phyloP scores from a whole-genome alignment of 2,888 invertebrate species.

The Abrostola triplasia region DNA sequence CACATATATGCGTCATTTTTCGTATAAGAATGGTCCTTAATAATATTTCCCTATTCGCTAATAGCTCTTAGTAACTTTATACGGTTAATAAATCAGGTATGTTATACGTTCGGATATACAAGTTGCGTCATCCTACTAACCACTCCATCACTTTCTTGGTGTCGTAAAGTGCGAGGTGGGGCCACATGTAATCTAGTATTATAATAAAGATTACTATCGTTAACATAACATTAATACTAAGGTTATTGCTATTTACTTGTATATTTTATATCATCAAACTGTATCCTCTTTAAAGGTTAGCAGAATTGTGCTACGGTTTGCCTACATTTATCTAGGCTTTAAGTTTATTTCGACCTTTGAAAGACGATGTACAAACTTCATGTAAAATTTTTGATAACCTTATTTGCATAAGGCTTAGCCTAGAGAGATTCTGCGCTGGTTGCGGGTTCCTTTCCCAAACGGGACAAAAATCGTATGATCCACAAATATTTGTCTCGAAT shows the following conservation, averaged over 20 bases:
- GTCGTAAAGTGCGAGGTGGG: slow-evolving; percentile 30
- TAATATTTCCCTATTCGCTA: slow-evolving; percentile 23
- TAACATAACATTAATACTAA: slow-evolving; percentile 28
- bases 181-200: slow-evolving; percentile 19
- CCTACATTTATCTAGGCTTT: too few relatives aligned
- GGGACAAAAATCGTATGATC: too few relatives aligned
- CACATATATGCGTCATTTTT: slow-evolving; percentile 9
- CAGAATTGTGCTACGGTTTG: too few relatives aligned
- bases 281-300: too few relatives aligned
- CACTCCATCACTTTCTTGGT: slow-evolving; percentile 37
- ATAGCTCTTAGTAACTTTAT: slow-evolving; percentile 18
- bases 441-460: too few relatives aligned
- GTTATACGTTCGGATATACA: slow-evolving; percentile 43
- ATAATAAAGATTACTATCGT: slow-evolving; percentile 17
- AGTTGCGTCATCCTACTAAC: slow-evolving; percentile 32
- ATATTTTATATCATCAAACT: too few relatives aligned
- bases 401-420: too few relatives aligned
- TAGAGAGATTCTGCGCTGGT: too few relatives aligned
- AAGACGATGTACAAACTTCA: too few relatives aligned
- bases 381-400: too few relatives aligned
- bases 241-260: background rate
- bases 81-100: slow-evolving; percentile 35
- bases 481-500: too few relatives aligned
- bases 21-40: slow-evolving; percentile 13
- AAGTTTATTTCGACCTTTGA: too few relatives aligned